A percentile compares a stretch with the other conserved stretches of the same genome.
phyloP scores from a whole-genome alignment of 2,113 vertebrate genomes.

The Geothlypis trichas region DNA sequence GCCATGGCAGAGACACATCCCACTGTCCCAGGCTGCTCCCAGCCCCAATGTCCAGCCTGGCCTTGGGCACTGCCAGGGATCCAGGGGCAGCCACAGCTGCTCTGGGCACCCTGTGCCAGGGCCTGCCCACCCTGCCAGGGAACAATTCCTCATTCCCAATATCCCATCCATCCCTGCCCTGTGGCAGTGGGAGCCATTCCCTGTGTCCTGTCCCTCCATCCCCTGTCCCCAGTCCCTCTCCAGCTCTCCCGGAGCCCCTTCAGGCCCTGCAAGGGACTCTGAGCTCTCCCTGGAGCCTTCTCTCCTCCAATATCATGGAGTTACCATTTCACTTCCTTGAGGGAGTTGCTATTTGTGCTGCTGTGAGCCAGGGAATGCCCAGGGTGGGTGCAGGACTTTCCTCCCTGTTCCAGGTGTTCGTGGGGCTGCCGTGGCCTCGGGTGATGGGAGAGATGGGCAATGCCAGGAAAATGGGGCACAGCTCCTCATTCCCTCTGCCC shows the following conservation, averaged over 20 bases:
- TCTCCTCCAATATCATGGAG: rapidly evolving
- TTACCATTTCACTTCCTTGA: neutral
- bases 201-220: neutral
- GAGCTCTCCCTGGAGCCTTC: neutral
- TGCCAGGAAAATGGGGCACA: neutral
- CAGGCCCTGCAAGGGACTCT: neutral
- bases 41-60: neutral
- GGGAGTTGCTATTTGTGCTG: neutral
- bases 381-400: neutral
- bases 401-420: rapidly evolving
- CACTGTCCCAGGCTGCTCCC: rapidly evolving
- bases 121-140: rapidly evolving
- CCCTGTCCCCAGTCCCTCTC: neutral
- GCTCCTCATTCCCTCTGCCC: slow-evolving; percentile 60
- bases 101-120: neutral
- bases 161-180: rapidly evolving
- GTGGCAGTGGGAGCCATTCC: neutral
- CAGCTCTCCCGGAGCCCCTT: neutral
- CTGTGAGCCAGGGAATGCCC: neutral
- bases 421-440: neutral
- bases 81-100: neutral
- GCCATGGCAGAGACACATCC: neutral
- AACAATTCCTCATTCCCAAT: neutral
- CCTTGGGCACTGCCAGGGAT: neutral
- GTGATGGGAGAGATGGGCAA: neutral